A percentile compares a stretch with the other conserved stretches of the same genome.
Conservation (phyloP, 2,797 vertebrate species). For the Chlorospingus semifuscus region DNA sequence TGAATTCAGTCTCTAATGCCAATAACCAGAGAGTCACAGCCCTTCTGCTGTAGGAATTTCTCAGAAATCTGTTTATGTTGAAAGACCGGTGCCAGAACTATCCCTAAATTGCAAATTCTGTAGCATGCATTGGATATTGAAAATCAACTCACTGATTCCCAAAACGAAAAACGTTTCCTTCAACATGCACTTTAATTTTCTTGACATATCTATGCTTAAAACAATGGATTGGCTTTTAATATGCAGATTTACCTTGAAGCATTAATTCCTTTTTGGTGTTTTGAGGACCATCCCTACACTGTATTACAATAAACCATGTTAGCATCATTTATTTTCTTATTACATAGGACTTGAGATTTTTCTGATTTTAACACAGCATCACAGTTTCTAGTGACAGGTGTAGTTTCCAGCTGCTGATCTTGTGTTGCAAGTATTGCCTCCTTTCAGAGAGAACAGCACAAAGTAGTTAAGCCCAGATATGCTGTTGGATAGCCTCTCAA, state of each 20-base stretch:
- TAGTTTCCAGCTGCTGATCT: not conserved
- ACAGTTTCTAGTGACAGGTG: not conserved
- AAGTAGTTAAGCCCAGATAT: not conserved
- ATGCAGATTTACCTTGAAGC: not conserved
- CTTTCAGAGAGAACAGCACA: not conserved
- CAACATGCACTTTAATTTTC: not conserved
- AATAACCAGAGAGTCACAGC: not conserved
- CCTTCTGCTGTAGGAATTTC: not conserved
- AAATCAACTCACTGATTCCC: not conserved
- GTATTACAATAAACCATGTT: not conserved
- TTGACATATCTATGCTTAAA: not conserved
- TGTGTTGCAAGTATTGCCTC: not conserved
- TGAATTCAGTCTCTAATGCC: not conserved
- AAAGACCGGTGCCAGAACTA: not conserved
- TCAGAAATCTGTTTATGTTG: not conserved
- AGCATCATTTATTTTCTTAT: not conserved
- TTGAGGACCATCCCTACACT: not conserved
- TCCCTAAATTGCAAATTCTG: not conserved
- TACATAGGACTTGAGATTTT: not conserved
- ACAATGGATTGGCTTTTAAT: not conserved
- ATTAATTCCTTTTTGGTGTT: not conserved
- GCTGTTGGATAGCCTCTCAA: not conserved
- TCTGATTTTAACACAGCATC: not conserved
- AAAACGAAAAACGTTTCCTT: not conserved
- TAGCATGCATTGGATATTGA: accelerated